phyloP scores from a whole-genome alignment of 2,113 vertebrate genomes.

The Carassius auratus region DNA sequence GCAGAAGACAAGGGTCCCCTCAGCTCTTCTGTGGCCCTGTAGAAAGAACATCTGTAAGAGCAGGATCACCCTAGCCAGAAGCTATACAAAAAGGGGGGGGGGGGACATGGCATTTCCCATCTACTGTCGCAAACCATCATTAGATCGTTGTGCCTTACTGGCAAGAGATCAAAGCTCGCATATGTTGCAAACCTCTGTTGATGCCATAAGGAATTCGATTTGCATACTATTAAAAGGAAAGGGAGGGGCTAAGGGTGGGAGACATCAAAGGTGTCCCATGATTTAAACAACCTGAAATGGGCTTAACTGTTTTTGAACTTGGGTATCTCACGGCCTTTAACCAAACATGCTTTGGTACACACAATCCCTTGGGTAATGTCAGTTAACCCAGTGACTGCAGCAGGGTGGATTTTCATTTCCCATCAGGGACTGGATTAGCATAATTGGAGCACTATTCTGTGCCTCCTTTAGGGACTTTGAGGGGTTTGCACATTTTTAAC shows the following conservation, averaged over 20 bases:
- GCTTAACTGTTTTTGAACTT: slow-evolving; percentile 39
- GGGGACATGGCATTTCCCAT: neutral
- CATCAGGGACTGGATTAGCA: slow-evolving; percentile 28
- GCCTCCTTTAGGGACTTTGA: neutral
- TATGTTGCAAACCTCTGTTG: slow-evolving; percentile 36
- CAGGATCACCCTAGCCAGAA: neutral
- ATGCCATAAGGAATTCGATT: slow-evolving; percentile 48
- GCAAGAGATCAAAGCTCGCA: slow-evolving; percentile 48
- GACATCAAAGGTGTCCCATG: slow-evolving; percentile 45
- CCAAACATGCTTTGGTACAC: neutral
- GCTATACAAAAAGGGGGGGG: neutral
- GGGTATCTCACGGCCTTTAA: neutral
- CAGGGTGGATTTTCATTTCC: neutral
- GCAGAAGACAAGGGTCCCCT: slow-evolving; percentile 86
- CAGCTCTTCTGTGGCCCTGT: slow-evolving; percentile 52
- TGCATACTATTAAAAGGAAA: slow-evolving; percentile 19
- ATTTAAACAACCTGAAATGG: slow-evolving; percentile 50
- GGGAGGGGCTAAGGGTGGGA: too few relatives aligned
- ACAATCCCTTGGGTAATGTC: slow-evolving; percentile 1
- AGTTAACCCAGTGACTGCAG: slow-evolving; percentile 46
- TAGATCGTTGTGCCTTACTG: slow-evolving; percentile 2
- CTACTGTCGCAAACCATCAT: slow-evolving; percentile 33
- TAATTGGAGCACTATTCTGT: slow-evolving; percentile 40
- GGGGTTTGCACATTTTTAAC: slow-evolving; percentile 11
- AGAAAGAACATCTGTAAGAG: slow-evolving; percentile 34